A percentile compares a stretch with the other conserved stretches of the same genome.
These are phyloP conservation scores for Corythaixoides concolor DNA, from an alignment of 2,113 vertebrate genomes.

Conservation along the genomic window DNA sequence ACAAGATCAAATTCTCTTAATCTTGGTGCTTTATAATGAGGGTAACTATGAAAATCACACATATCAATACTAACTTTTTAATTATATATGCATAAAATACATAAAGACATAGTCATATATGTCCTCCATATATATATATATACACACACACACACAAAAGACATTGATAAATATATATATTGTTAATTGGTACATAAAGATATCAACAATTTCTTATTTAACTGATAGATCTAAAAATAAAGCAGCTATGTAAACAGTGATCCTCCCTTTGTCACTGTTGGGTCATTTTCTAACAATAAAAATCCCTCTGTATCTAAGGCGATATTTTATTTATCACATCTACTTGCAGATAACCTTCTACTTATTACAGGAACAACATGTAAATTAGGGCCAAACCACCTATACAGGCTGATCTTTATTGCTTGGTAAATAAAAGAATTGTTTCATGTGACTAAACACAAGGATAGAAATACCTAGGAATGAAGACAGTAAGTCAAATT, in stretches of 20 bases:
- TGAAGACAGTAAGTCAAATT: neutral
- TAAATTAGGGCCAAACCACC: neutral
- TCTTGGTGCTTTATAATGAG: neutral
- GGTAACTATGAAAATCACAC: neutral
- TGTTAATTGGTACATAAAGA: neutral
- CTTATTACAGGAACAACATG: neutral
- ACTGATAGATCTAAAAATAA: neutral
- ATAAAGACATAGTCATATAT: neutral
- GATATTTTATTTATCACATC: neutral
- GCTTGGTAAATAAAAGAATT: neutral
- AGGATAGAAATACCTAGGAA: neutral
- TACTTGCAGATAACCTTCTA: neutral
- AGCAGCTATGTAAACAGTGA: neutral
- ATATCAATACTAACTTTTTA: neutral
- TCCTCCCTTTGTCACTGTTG: neutral
- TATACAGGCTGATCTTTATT: neutral
- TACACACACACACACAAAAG: neutral
- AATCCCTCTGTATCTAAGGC: neutral
- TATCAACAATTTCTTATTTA: neutral
- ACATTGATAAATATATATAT: neutral
- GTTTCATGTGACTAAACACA: neutral
- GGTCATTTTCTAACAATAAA: neutral
- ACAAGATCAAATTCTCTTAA: neutral
- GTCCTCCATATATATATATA: neutral
- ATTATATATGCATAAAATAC: neutral